Evolutionary conservation across 2,797 vertebrate genomes (phyloP).

Genomic region (Anabas testudineus): DNA sequence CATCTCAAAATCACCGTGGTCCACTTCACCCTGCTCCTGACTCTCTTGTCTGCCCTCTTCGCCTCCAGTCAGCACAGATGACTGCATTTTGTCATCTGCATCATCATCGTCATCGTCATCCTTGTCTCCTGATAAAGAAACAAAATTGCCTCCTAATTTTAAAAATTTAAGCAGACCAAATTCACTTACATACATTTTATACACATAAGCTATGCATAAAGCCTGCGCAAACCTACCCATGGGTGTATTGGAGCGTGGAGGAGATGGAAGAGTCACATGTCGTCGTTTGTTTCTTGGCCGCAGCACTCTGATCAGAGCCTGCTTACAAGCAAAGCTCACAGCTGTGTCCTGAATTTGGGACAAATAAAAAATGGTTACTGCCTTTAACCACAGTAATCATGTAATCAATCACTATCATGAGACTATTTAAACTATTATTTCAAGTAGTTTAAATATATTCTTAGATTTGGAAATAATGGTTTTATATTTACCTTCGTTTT

Average conservation of each 20-base stretch:
- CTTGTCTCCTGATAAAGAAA: constrained; percentile 90
- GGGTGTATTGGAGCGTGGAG: constrained; percentile 97
- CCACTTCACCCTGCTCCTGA: constrained; percentile 97
- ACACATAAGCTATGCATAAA: neutral
- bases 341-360: constrained; percentile 88
- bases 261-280: constrained; percentile 96
- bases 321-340: constrained; percentile 99
- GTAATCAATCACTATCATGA: neutral
- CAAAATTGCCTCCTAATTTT: neutral
- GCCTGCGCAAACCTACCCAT: constrained; percentile 86
- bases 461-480: neutral
- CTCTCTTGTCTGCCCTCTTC: constrained; percentile 93
- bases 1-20: constrained; percentile 99
- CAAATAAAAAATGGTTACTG: constrained; percentile 23
- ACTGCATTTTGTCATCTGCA: constrained; percentile 96
- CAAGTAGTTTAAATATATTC: neutral
- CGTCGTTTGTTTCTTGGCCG: constrained; percentile 95
- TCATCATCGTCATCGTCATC: constrained; percentile 98
- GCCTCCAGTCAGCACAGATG: constrained; percentile 90
- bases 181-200: neutral
- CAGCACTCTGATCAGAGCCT: constrained; percentile 96
- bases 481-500: no score
- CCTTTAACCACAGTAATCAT: neutral
- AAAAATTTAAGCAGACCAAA: neutral
- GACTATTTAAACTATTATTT: neutral